Percentiles rank a stretch among this genome's conserved stretches.
phyloP scores from a whole-genome alignment of 2,113 vertebrate species.

The Rutilus rutilus region DNA sequence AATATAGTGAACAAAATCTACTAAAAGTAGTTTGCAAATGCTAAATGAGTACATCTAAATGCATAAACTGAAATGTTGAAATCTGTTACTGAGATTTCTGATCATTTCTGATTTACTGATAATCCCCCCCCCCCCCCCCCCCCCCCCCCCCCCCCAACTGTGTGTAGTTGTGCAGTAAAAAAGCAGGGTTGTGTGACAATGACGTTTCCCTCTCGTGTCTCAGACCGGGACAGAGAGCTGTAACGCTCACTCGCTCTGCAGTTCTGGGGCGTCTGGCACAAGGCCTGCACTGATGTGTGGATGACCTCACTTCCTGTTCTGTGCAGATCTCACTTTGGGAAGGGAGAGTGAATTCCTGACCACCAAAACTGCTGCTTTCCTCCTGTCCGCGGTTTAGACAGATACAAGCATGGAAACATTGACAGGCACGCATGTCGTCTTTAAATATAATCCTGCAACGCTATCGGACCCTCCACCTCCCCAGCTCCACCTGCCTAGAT shows the following conservation, averaged over 20 bases:
- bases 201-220: constrained; percentile 29
- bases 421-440: not conserved
- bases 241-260: constrained; percentile 35
- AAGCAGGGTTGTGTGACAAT: not conserved
- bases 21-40: not conserved
- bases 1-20: not conserved
- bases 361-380: constrained; percentile 60
- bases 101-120: too few relatives aligned
- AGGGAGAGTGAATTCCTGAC: constrained; percentile 66
- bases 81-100: too few relatives aligned
- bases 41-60: not conserved
- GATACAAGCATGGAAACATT: constrained; percentile 51
- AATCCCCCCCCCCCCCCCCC: too few relatives aligned
- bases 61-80: not conserved
- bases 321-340: constrained; percentile 71
- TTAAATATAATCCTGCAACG: too few relatives aligned
- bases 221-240: not conserved
- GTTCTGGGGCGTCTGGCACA: constrained; percentile 53
- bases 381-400: constrained; percentile 37
- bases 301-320: constrained; percentile 80
- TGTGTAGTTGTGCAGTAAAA: not conserved
- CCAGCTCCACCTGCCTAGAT: too few relatives aligned
- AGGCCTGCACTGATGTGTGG: constrained; percentile 67
- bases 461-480: too few relatives aligned
- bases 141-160: too few relatives aligned